Conservation (phyloP, 2,888 invertebrate genomes). For the Cantharis rustica region DNA sequence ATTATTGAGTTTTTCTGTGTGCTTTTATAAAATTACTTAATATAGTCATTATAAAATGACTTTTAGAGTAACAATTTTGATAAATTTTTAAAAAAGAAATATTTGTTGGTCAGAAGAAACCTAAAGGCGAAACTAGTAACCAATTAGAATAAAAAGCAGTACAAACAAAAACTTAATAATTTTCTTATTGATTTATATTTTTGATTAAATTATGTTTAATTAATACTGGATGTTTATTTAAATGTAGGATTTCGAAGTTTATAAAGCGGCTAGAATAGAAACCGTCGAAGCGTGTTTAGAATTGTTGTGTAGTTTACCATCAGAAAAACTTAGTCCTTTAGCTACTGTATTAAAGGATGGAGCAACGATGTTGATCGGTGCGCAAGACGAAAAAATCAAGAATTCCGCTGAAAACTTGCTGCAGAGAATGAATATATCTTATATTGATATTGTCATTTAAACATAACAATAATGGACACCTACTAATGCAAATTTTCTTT, state of each 20-base stretch:
- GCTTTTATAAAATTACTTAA: no score
- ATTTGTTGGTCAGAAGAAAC: no score
- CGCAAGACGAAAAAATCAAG: constrained; percentile 54
- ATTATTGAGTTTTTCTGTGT: no score
- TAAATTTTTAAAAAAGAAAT: no score
- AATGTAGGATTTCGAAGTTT: constrained; percentile 81
- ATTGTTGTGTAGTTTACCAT: constrained; percentile 57
- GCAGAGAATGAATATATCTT: constrained; percentile 54
- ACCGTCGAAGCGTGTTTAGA: constrained; percentile 85
- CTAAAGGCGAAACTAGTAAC: no score
- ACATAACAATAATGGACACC: not conserved
- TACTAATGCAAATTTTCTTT: not conserved
- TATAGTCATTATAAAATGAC: no score
- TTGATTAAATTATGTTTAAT: not conserved
- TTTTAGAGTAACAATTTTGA: no score
- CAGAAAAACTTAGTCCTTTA: constrained; percentile 51
- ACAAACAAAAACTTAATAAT: no score
- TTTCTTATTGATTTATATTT: not conserved
- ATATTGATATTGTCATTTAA: constrained; percentile 47
- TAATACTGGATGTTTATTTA: not conserved
- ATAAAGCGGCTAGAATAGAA: constrained; percentile 82
- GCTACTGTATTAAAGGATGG: constrained; percentile 54
- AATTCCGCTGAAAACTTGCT: constrained; percentile 50
- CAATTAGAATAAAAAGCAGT: no score
- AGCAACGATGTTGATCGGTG: constrained; percentile 50